Conservation (phyloP, 2,113 vertebrate genomes). For the Equus quagga region DNA sequence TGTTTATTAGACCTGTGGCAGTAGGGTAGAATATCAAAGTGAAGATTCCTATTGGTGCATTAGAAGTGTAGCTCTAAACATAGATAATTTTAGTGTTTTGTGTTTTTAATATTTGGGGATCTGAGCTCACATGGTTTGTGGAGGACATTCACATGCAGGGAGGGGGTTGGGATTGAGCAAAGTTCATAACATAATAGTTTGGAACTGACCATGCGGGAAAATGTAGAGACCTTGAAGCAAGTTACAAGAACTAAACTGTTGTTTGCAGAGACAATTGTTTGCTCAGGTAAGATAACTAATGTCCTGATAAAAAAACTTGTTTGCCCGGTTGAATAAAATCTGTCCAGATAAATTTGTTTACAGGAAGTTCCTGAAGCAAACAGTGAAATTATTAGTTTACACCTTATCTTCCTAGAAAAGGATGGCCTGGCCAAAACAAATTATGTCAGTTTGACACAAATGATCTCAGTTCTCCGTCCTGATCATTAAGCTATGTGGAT, state of each 20-base stretch:
- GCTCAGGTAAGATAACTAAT: not conserved
- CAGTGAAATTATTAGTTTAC: not conserved
- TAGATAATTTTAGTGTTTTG: not conserved
- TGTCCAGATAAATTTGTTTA: constrained; percentile 43
- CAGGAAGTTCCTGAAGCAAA: constrained; percentile 6
- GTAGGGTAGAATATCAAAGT: not conserved
- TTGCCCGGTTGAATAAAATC: not conserved
- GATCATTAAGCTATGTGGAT: not conserved
- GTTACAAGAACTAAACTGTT: not conserved
- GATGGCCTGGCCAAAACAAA: not conserved
- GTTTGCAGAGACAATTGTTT: constrained; percentile 14
- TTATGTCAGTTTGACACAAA: not conserved
- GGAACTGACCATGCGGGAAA: not conserved
- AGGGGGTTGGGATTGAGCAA: not conserved
- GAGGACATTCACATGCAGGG: not conserved
- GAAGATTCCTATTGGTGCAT: not conserved
- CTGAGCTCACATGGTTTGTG: not conserved
- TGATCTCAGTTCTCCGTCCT: not conserved
- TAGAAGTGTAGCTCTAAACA: not conserved
- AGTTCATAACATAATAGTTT: not conserved
- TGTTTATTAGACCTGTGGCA: not conserved
- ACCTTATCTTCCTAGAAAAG: constrained; percentile 9
- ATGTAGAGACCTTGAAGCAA: not conserved
- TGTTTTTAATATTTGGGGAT: not conserved
- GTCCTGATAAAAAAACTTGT: not conserved